Evolutionary conservation across 2,888 invertebrate genomes (phyloP).

Genomic region (Philhelius pedissequus): DNA sequence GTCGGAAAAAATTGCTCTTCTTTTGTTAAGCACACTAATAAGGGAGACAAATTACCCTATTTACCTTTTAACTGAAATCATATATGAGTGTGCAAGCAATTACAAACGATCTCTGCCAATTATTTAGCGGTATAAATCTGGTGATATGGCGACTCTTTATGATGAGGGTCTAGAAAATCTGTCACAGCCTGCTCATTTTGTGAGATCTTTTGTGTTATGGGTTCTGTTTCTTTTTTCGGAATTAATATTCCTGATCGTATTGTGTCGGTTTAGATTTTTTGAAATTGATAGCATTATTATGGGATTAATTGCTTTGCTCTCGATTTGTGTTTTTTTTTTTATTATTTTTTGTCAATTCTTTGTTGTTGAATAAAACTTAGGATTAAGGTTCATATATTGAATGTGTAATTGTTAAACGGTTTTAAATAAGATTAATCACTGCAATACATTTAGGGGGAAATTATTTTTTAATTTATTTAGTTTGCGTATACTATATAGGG

Average conservation of each 20-base stretch:
- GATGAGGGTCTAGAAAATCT: constrained; percentile 51
- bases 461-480: too few relatives aligned
- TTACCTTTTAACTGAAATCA: constrained; percentile 66
- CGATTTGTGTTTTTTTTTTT: neutral
- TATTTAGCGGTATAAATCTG: constrained; percentile 55
- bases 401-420: neutral
- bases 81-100: constrained; percentile 65
- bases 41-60: constrained; percentile 68
- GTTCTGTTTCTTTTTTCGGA: constrained; percentile 1
- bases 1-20: constrained; percentile 31
- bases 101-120: constrained; percentile 68
- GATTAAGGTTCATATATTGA: neutral
- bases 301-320: constrained; percentile 45
- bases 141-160: constrained; percentile 25
- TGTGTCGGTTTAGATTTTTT: constrained; percentile 62
- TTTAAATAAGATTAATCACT: neutral
- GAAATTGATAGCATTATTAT: constrained; percentile 58
- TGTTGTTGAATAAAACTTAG: neutral
- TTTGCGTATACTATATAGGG: too few relatives aligned
- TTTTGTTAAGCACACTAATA: constrained; percentile 57
- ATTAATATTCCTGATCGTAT: constrained; percentile 38
- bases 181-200: constrained; percentile 49
- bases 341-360: neutral
- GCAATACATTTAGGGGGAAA: neutral
- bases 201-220: constrained; percentile 11